Evolutionary conservation across 2,888 invertebrate species (phyloP).

Genomic region (Tetragonisca angustula): DNA sequence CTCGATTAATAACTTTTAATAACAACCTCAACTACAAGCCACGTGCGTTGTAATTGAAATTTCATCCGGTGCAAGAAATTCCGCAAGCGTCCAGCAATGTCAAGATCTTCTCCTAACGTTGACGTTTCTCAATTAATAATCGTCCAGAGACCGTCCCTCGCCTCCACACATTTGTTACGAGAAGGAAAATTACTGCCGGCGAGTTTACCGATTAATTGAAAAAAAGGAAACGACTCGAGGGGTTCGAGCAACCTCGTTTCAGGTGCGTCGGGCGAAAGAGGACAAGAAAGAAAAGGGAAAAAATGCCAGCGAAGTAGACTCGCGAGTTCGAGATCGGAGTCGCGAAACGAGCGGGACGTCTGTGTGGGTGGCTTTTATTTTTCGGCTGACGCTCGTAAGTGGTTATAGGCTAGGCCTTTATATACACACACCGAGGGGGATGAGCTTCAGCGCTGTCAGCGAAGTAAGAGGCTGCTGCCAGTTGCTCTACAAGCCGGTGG

Average conservation of each 20-base stretch:
- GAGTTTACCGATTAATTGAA: background rate
- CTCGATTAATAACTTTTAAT: too few relatives aligned
- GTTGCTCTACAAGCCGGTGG: constrained; percentile 61
- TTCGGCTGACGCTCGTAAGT: constrained; percentile 61
- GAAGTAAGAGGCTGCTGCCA: constrained; percentile 57
- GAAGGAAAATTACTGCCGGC: background rate
- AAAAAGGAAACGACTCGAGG: background rate
- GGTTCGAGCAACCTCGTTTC: constrained; percentile 32
- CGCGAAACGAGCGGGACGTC: constrained; percentile 14
- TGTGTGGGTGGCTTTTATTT: constrained; percentile 60
- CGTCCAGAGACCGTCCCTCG: background rate
- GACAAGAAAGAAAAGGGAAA: background rate
- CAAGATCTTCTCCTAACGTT: background rate
- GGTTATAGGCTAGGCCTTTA: constrained; percentile 33
- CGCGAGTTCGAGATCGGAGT: constrained; percentile 23
- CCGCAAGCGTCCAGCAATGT: background rate
- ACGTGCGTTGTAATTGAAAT: background rate
- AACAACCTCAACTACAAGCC: background rate
- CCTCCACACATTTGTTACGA: background rate
- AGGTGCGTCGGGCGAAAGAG: constrained; percentile 1
- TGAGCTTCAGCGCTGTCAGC: constrained; percentile 65
- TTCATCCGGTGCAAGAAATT: background rate
- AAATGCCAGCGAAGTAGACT: constrained; percentile 22
- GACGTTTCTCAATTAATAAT: background rate
- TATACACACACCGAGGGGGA: constrained; percentile 34